Evolutionary conservation across 1,140 invertebrate genomes (phyloP).

Genomic region (Drosophila biarmipes): DNA sequence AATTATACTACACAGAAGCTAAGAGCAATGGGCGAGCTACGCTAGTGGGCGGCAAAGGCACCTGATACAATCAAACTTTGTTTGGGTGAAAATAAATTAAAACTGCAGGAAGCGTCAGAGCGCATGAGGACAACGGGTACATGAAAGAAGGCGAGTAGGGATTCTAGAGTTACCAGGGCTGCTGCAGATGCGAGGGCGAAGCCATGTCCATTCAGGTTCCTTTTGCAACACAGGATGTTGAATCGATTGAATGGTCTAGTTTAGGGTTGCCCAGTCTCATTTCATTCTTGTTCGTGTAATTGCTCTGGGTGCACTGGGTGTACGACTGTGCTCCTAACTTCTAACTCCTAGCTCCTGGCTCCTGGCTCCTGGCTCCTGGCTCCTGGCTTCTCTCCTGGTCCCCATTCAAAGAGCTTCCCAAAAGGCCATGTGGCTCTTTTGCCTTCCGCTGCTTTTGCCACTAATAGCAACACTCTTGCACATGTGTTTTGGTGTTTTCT

Average conservation of each 20-base stretch:
- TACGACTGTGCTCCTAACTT: neutral
- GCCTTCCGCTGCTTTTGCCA: constrained; percentile 13
- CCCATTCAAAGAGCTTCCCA: neutral
- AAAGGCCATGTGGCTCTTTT: constrained; percentile 1
- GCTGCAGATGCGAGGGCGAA: neutral
- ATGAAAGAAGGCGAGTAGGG: neutral
- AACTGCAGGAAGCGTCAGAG: constrained; percentile 47
- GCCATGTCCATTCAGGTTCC: neutral
- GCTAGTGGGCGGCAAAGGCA: constrained; percentile 9
- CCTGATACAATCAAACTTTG: constrained; percentile 53
- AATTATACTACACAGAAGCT: constrained; percentile 8
- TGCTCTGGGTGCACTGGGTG: neutral
- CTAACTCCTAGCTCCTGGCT: too few relatives aligned
- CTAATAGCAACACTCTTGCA: constrained; percentile 10
- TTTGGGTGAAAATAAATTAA: constrained; percentile 48
- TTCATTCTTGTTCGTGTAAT: neutral
- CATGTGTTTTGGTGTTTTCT: constrained; percentile 13
- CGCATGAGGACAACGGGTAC: constrained; percentile 9
- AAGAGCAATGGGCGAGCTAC: neutral
- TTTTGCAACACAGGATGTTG: constrained; percentile 26
- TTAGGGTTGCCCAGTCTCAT: constrained; percentile 1
- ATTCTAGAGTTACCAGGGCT: constrained; percentile 2
- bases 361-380: neutral
- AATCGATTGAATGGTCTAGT: constrained; percentile 34
- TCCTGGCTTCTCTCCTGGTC: neutral